Evolutionary conservation across 2,113 vertebrate species (phyloP), one percentile per base, ranked within the genome.

Genomic region (Rallus limicola): DNA sequence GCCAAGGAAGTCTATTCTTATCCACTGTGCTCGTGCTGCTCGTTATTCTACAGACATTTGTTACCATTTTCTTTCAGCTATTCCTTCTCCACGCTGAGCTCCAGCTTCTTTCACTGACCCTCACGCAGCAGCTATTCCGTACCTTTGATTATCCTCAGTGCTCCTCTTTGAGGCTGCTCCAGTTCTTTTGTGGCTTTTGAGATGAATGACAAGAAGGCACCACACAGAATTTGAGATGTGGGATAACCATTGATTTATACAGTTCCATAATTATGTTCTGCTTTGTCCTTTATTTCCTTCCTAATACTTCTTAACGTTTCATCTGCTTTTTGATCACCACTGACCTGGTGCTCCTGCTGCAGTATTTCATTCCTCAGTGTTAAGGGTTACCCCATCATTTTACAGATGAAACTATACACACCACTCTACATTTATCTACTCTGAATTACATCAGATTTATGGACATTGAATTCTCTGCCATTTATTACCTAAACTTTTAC

Each of bases 261-360:
- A 92, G 72, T 82, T 78, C 16, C 69, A 6, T 58, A 80, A 93
- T 93, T 68, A 91, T 28, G 34, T 71, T 75, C 88, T 91, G 94
- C 60, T 89, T 83, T 89, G 69, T 68, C 89, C 82, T 52, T 83
- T 75, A 34, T 93, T 92, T 92, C 93, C 91, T 95, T 76, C 62
- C 81, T 74, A 52, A 71, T 11, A 46, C 26, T 94, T 70, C 68
- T 86, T 84, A 23, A 82, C 48, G 38, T 76, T 93, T 86, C 81
- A 89, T 64, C 77, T 91, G 77, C 68, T 71, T 90, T 92, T 71
- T 78, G 72, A 71, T 86, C 52, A 23, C 91, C 23, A 1, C 2
- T 4, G 82, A 82, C 48, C 64, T 52, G 86, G 60, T 42, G 29
- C 62, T 92, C 42, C 8, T 6, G 14, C 5, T 25, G 65, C 74